Percentiles rank a stretch among this genome's conserved stretches.
These are phyloP conservation scores for Maconellicoccus hirsutus DNA, from an alignment of 1,140 invertebrate genomes.

Conservation along the genomic window DNA sequence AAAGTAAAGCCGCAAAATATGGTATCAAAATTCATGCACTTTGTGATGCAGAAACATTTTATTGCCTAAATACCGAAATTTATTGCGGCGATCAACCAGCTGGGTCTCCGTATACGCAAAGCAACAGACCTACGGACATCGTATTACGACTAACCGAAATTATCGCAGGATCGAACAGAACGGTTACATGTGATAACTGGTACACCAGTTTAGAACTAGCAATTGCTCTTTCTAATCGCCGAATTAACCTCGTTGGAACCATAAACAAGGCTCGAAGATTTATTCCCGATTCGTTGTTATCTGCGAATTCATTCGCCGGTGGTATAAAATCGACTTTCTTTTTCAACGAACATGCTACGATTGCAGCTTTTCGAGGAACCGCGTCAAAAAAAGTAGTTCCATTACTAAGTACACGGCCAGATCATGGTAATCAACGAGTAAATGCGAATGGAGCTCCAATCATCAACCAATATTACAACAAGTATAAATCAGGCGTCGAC, in stretches of 20 bases:
- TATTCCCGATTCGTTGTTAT: too few relatives aligned
- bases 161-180: background rate
- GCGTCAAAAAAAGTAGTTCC: too few relatives aligned
- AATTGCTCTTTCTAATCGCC: background rate
- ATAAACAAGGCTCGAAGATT: background rate
- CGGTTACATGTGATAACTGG: background rate
- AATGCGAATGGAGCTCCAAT: slow-evolving; percentile 31
- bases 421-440: slow-evolving; percentile 25
- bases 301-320: too few relatives aligned
- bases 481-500: slow-evolving; percentile 36
- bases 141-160: background rate
- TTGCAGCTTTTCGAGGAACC: too few relatives aligned
- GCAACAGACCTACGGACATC: background rate
- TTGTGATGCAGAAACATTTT: slow-evolving; percentile 31
- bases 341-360: too few relatives aligned
- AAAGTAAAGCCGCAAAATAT: slow-evolving; percentile 36
- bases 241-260: background rate
- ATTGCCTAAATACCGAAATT: slow-evolving; percentile 32
- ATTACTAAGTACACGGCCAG: too few relatives aligned
- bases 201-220: background rate
- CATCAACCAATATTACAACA: slow-evolving; percentile 35
- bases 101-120: slow-evolving; percentile 32
- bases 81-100: slow-evolving; percentile 30
- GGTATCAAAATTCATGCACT: slow-evolving; percentile 36
- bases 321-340: too few relatives aligned